phyloP scores from a whole-genome alignment of 2,797 vertebrate species.

The Chiloscyllium punctatum region DNA sequence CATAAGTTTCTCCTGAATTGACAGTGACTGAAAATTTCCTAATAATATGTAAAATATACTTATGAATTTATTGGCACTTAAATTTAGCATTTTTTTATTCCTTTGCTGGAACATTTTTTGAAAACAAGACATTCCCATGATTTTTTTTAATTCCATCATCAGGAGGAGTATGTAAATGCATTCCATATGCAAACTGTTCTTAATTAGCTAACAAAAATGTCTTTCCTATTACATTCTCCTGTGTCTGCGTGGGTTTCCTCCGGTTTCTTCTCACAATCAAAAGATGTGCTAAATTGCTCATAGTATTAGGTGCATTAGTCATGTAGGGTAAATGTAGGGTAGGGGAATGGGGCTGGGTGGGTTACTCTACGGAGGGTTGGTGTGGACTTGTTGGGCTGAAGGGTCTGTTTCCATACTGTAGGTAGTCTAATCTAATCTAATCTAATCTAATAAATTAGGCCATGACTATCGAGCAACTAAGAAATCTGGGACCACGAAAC shows the following conservation, averaged over 20 bases:
- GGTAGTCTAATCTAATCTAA: too few species aligned
- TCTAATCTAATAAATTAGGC: not conserved
- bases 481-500: slow-evolving; percentile 11
- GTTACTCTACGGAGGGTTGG: too few species aligned
- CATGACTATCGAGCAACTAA: not conserved
- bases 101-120: not conserved
- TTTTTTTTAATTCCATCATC: not conserved
- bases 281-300: too few species aligned
- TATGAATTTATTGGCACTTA: not conserved
- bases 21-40: not conserved
- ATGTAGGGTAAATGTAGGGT: too few species aligned
- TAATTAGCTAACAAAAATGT: not conserved
- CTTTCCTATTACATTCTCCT: not conserved
- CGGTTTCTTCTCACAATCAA: too few species aligned
- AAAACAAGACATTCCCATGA: not conserved
- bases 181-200: not conserved
- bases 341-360: too few species aligned
- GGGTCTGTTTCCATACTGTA: too few species aligned
- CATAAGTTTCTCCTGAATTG: not conserved
- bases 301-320: too few species aligned
- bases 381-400: too few species aligned
- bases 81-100: not conserved
- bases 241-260: too few species aligned
- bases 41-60: not conserved
- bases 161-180: not conserved